These are phyloP conservation scores for Actenoides lindsayi DNA, from an alignment of 2,113 vertebrate genomes.

Conservation along the genomic window DNA sequence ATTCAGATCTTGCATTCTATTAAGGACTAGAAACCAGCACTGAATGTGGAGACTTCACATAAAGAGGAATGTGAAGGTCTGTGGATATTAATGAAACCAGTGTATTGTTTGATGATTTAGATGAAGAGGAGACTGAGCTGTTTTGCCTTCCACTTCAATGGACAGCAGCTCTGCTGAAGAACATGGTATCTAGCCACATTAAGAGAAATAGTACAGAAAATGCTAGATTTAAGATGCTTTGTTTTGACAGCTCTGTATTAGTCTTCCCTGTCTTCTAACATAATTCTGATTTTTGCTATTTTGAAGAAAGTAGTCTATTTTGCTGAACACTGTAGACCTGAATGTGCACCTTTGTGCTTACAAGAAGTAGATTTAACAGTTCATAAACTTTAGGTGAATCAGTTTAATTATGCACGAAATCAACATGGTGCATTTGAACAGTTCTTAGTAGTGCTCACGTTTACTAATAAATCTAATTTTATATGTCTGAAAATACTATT, in stretches of 20 bases:
- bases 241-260: background rate
- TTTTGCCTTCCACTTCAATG: background rate
- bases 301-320: background rate
- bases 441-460: background rate
- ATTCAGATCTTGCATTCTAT: background rate
- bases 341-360: background rate
- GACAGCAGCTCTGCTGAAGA: background rate
- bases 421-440: background rate
- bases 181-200: too few relatives aligned
- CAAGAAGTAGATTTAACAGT: background rate
- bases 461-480: background rate
- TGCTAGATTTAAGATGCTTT: background rate
- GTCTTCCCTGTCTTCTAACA: background rate
- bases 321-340: background rate
- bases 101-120: background rate
- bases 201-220: background rate
- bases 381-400: background rate
- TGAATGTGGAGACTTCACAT: rapidly evolving
- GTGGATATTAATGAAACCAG: background rate
- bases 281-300: background rate
- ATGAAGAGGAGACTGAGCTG: background rate
- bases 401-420: background rate
- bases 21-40: background rate
- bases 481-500: background rate
- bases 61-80: background rate